phyloP scores from a whole-genome alignment of 2,888 invertebrate genomes.

The Tolmerus cingulatus region DNA sequence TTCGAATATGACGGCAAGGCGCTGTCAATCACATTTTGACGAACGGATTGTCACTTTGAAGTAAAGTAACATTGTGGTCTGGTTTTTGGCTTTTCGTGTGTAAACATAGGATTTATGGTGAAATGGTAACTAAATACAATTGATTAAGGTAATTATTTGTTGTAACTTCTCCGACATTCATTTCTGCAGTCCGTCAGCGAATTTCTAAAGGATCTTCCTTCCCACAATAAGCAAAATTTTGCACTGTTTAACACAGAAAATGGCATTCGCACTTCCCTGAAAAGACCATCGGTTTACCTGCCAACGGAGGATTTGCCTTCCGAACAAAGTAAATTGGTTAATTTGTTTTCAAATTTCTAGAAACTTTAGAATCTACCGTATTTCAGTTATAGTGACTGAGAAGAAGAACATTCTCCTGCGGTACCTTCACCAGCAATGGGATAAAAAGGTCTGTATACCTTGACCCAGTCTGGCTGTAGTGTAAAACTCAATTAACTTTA shows the following conservation, averaged over 20 bases:
- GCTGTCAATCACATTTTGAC: background rate
- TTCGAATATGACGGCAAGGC: background rate
- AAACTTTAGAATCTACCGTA: background rate
- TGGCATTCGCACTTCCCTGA: slow-evolving; percentile 80
- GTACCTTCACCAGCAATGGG: slow-evolving; percentile 95
- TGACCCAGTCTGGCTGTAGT: background rate
- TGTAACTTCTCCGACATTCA: background rate
- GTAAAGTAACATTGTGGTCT: background rate
- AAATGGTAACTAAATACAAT: background rate
- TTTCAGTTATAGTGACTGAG: slow-evolving; percentile 89
- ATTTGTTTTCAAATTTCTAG: background rate
- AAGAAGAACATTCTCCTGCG: slow-evolving; percentile 92
- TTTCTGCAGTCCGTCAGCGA: slow-evolving; percentile 81
- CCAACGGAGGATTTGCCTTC: slow-evolving; percentile 92
- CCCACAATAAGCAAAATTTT: slow-evolving; percentile 90
- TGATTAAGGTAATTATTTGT: background rate
- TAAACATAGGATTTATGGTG: slow-evolving; percentile 13
- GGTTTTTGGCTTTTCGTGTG: background rate
- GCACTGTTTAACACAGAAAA: slow-evolving; percentile 88
- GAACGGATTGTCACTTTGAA: background rate
- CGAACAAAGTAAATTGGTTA: slow-evolving; percentile 81
- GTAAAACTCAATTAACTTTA: background rate
- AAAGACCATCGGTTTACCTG: slow-evolving; percentile 89
- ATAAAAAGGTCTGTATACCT: slow-evolving; percentile 72
- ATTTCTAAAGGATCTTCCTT: slow-evolving; percentile 90